Evolutionary conservation across 2,888 invertebrate genomes (phyloP), one percentile per base, ranked within the genome.

Genomic region (Cataglyphis cursor): DNA sequence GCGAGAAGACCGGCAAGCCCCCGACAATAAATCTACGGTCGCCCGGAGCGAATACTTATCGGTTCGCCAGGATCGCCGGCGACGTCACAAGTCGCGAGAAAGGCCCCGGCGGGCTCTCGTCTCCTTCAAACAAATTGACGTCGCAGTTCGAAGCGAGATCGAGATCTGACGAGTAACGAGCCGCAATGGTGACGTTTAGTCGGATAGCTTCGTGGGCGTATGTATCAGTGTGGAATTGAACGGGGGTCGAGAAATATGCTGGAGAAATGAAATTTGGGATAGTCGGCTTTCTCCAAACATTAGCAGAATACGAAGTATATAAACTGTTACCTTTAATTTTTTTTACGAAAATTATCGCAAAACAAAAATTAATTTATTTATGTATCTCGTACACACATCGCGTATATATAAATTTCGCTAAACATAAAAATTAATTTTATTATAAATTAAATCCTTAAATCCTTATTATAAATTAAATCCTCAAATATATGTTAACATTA

Each of bases 41-140:
- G 94, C 94, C 93, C 88, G 91, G 78, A 94, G 94, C 94, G 89
- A 92, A 91, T 93, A 94, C 93, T 94, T 94, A 94, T 93, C 91
- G 93, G 93, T 93, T 93, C 90, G 89, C 87, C 85, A 83, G 70
- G 75, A 87, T 90, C 87, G 82, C 68, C 87, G 88, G 83, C 87
- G 86, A 89, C 87, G 83, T 84, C 86, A 78, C 82, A 78, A 85
- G 85, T 87, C 88, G 89, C 85, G 88, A 84, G 87, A 90, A 88
- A 90, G 85, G 85, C 83, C 88, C 91, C 87, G 89, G 88, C 90
- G 87, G 90, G 88, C 87, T 86, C 88, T 92, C 90, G 82, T 92
- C 89, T 59, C 85, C 86, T 70, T 61, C 87, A 84, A 90, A 92
- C 87, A 84, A 90, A 91, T 90, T 87, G 91, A 90, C 86, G 74